phyloP scores from a whole-genome alignment of 2,888 invertebrate species.

The Onthophagus sagittarius region DNA sequence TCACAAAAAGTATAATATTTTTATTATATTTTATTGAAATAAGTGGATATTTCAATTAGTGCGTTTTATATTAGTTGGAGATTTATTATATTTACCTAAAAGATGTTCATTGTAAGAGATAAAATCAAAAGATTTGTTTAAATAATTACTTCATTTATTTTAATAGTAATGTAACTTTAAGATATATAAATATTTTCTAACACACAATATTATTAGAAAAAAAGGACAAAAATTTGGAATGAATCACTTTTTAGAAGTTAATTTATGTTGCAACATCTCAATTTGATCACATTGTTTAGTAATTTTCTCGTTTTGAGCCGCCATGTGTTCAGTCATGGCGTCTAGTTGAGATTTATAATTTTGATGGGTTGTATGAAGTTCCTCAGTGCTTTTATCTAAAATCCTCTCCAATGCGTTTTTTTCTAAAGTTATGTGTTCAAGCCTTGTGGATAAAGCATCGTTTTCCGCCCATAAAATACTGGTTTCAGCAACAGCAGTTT shows the following conservation, averaged over 20 bases:
- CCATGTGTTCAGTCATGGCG: conserved; percentile 74
- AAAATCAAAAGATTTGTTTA: not conserved
- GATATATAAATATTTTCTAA: not conserved
- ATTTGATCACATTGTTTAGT: conserved; percentile 77
- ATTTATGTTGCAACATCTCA: conserved; percentile 62
- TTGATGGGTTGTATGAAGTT: conserved; percentile 58
- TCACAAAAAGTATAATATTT: conserved; percentile 33
- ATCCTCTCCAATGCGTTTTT: conserved; percentile 54
- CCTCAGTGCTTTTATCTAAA: conserved; percentile 59
- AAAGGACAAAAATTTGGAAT: conserved; percentile 15
- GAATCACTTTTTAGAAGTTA: conserved; percentile 28
- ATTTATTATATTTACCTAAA: not conserved
- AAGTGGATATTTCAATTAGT: not conserved
- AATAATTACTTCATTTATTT: not conserved
- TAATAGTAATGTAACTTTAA: not conserved
- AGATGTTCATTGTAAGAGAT: not conserved
- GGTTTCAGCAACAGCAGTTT: conserved; percentile 40
- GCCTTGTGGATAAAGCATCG: conserved; percentile 47
- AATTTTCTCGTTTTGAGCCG: conserved; percentile 79
- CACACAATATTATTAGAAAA: conserved; percentile 8
- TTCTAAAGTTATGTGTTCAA: conserved; percentile 52
- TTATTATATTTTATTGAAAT: not conserved
- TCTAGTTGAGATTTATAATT: conserved; percentile 71
- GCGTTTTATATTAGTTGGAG: not conserved
- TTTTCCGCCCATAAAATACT: conserved; percentile 44